Evolutionary conservation across 2,113 vertebrate genomes (phyloP), one percentile per base, ranked within the genome.

Genomic region (Siphamia tubifer): DNA sequence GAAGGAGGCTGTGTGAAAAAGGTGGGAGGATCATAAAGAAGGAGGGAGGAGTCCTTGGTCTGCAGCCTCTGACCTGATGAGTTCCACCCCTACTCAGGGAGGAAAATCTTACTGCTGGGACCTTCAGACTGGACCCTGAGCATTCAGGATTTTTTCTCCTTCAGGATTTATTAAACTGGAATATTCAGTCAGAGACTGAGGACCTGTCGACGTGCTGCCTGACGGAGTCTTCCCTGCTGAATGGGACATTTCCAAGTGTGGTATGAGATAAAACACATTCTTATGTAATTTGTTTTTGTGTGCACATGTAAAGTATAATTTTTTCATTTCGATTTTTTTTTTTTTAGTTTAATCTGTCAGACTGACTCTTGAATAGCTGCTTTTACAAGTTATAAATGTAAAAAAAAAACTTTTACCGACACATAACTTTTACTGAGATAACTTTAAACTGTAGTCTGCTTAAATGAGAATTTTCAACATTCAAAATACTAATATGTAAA

Each of bases 61-160:
- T 39, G 58, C 35, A 10, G 66, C 63, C 47, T 38, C 63, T 80
- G 69, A 83, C 43, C 66, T 54, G 21, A 19, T 62, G 39, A 57
- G 77, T 74, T 77, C 60, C 78, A 60, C 73, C 69, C 78, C 32
- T 49, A 67, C 72, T 77, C 56, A 64, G 60, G 58, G 39, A 48
- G 47, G 47, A 78, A 82, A 72, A 83, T 81, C 79, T 74, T 81
- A 48, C 66, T 15, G 45, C 4, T 68, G 24, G 61, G 57, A 81
- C 48, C 63, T 70, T 74, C 67, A 83, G 38, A 43, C 43, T 51
- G 25, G 44, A 52, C 31, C 10, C 17, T 61, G 36, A 69, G 49
- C 28, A 8, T 20, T 45, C 11, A 0, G 48, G 53, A 60, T 32
- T 51, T 25, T 30, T 76, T 55, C 49, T 68, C n/a, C 16, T 31